These are phyloP conservation scores for Donacobius atricapilla DNA, from an alignment of 2,113 vertebrate genomes.

Conservation along the genomic window DNA sequence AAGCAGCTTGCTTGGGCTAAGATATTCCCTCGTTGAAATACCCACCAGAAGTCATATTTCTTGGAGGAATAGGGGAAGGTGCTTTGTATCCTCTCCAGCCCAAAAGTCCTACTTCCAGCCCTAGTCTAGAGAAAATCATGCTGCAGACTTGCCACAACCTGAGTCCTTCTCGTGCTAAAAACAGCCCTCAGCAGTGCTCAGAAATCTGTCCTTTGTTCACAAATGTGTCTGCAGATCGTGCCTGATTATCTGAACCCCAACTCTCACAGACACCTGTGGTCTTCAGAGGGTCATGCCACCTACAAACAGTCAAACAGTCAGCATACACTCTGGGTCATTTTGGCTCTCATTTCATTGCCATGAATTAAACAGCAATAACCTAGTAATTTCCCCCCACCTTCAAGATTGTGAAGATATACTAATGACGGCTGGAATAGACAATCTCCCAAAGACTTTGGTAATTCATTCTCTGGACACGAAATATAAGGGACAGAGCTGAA, in stretches of 20 bases:
- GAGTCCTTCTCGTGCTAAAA: background rate
- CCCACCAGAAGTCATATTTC: background rate
- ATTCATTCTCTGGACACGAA: background rate
- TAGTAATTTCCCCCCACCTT: background rate
- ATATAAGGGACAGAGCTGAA: background rate
- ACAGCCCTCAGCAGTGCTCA: background rate
- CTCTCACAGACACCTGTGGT: background rate
- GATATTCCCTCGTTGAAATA: rapidly evolving
- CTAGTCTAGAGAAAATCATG: background rate
- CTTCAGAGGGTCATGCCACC: background rate
- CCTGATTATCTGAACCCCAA: background rate
- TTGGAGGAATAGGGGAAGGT: background rate
- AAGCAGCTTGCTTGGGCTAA: background rate
- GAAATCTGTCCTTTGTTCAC: background rate
- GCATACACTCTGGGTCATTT: background rate
- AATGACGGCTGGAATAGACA: background rate
- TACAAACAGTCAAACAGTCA: background rate
- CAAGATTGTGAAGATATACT: background rate
- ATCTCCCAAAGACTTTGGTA: background rate
- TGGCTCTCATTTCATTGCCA: background rate
- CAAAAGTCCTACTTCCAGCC: background rate
- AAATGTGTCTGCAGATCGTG: background rate
- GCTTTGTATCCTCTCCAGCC: background rate
- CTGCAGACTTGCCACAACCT: background rate
- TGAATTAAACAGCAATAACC: background rate